Base-by-base conservation (phyloP, 1,140 invertebrate species). In the Dolichoris vasculosae region DNA sequence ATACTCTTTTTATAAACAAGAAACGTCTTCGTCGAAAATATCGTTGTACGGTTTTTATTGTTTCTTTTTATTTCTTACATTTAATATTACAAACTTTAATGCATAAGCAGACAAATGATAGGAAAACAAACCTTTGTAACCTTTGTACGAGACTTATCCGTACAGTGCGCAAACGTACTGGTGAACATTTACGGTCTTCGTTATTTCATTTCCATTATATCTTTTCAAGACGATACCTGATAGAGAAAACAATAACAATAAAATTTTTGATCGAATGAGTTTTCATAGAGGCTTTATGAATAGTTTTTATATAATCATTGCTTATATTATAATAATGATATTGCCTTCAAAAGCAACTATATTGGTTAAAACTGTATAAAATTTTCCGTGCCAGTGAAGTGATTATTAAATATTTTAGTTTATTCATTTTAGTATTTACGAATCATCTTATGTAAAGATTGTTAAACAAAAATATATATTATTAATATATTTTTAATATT, bases 1-100 rank as follows among this genome's bases (percentile, higher is more conserved):
- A 82, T 82, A 40, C 71, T 48, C 4, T 59, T 73, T 81, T 67
- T 48, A 17, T 71, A 15, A 51, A 15, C n/a, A n/a, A 40, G 35
- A 35, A 7, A 40, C 26, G 23, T 26, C 3, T 40, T 71, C n/a
- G 32, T 40, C 35, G 13, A 20, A 8, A 0, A 26, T 1, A 71
- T 71, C 20, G 23, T 15, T n/a, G 26, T 0, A 43, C 2, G 2
- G 7, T 48, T 23, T 13, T 43, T 15, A 2, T 0, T 6, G 15
- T 46, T 75, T 0, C 20, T 46, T 38, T n/a, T 40, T 71, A 20
- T 40, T 71, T 40, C 32, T 11, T 75, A 75, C 38, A 71, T 75
- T 75, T 26, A 23, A 26, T 9, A 73, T 43, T 75, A 48, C 48
- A 23, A 15, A n/a, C 43, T 48, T 71, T 40, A 71, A 26, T 40